Conservation (phyloP, 2,888 invertebrate species). For the Prosapia bicincta region DNA sequence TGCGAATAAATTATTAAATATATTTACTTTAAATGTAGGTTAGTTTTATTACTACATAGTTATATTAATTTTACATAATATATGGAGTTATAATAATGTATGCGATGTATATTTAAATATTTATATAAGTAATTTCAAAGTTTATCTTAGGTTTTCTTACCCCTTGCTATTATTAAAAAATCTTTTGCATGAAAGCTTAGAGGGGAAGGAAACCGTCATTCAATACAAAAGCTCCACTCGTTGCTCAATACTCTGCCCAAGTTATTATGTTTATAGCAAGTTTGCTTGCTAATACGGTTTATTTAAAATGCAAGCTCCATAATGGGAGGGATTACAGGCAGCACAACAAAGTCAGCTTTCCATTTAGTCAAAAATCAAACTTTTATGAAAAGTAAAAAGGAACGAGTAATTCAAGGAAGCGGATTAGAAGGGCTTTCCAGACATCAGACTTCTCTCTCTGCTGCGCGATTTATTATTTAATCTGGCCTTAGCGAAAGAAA, state of each 20-base stretch:
- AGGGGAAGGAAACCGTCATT: background rate
- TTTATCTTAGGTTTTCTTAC: too few relatives aligned
- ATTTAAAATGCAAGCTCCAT: background rate
- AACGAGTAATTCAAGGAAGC: background rate
- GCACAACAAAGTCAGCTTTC: background rate
- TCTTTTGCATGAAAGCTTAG: background rate
- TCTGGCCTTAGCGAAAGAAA: background rate
- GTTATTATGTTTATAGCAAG: background rate
- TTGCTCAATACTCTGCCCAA: too few relatives aligned
- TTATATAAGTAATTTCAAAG: too few relatives aligned
- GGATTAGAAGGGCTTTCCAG: background rate
- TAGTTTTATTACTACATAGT: too few relatives aligned
- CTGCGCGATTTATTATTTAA: background rate
- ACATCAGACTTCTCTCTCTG: background rate
- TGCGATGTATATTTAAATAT: too few relatives aligned
- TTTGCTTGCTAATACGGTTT: too few relatives aligned
- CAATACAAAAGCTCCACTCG: too few relatives aligned
- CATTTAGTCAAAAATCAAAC: background rate
- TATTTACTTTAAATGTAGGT: too few relatives aligned
- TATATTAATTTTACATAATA: too few relatives aligned
- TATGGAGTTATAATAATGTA: too few relatives aligned
- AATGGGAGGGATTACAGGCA: background rate
- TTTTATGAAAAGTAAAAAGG: background rate
- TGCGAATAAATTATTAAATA: too few relatives aligned
- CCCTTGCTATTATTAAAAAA: too few relatives aligned